A percentile compares a stretch with the other conserved stretches of the same genome.
Evolutionary conservation across 1,140 invertebrate genomes (phyloP).

Genomic region (Ceratosolen solmsi): DNA sequence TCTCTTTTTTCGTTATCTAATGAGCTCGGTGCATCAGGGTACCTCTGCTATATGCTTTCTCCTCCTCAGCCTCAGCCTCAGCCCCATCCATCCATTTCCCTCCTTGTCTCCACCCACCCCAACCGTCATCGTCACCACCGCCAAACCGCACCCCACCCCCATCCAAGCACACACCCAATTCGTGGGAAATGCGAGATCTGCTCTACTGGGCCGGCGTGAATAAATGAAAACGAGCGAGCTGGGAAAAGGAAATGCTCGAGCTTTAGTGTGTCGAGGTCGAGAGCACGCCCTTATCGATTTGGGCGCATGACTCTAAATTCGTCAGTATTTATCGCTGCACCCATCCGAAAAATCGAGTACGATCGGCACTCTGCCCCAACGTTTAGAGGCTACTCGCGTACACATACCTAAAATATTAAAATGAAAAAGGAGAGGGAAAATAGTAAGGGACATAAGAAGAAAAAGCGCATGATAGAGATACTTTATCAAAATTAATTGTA

Average conservation of each 20-base stretch:
- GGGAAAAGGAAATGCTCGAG: not conserved
- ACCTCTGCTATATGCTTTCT: not conserved
- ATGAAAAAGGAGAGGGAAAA: no score
- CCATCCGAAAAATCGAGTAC: not conserved
- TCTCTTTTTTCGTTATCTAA: not conserved
- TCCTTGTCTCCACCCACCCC: no score
- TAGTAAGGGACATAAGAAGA: no score
- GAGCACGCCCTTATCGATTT: not conserved
- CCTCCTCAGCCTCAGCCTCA: not conserved
- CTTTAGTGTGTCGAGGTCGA: constrained; percentile 22
- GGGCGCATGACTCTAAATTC: not conserved
- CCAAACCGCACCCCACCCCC: not conserved
- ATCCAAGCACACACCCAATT: not conserved
- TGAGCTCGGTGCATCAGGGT: not conserved
- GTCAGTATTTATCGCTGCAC: not conserved
- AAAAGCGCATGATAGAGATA: not conserved
- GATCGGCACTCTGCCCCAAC: not conserved
- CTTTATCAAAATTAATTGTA: not conserved
- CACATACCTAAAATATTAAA: no score
- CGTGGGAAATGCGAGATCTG: not conserved
- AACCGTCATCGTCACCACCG: no score
- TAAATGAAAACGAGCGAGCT: not conserved
- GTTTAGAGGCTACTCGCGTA: no score
- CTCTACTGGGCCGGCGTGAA: not conserved
- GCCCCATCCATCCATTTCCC: not conserved